Evolutionary conservation across 2,888 invertebrate species (phyloP).

Genomic region (Cantharis nigra): DNA sequence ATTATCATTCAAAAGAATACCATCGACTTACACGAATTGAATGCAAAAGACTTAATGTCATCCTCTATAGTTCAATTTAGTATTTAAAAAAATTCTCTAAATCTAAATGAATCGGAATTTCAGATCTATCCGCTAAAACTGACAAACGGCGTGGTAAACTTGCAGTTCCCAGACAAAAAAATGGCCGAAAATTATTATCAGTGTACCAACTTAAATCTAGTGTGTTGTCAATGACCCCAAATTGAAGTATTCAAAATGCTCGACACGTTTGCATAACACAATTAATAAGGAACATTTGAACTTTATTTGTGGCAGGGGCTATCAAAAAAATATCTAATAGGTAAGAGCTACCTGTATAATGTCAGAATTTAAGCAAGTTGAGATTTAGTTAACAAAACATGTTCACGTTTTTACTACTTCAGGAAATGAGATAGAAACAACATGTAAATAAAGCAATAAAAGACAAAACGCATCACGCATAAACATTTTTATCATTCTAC

Average conservation of each 20-base stretch:
- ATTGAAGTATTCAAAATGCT: neutral
- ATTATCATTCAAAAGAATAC: conserved; percentile 39
- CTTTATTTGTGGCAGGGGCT: neutral
- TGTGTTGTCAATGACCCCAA: neutral
- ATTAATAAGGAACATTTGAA: neutral
- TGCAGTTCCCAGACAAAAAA: neutral
- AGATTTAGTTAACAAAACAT: conserved; percentile 44
- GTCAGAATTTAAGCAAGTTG: conserved; percentile 10
- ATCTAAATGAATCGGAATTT: neutral
- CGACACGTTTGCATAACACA: neutral
- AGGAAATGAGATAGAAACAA: conserved; percentile 48
- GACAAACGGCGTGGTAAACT: neutral
- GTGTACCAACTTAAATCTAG: neutral
- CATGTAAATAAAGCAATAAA: conserved; percentile 51
- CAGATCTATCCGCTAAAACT: neutral
- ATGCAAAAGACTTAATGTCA: conserved; percentile 30
- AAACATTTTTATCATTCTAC: conserved; percentile 47
- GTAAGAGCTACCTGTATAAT: neutral
- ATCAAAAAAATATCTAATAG: neutral
- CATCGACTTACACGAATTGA: conserved; percentile 36
- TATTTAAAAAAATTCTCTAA: neutral
- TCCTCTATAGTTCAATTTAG: conserved; percentile 18
- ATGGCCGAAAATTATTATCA: neutral
- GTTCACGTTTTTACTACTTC: conserved; percentile 48
- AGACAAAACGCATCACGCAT: conserved; percentile 50